Evolutionary conservation across 2,113 vertebrate genomes (phyloP), one percentile per base, ranked within the genome.

Genomic region (Caranx ignobilis): DNA sequence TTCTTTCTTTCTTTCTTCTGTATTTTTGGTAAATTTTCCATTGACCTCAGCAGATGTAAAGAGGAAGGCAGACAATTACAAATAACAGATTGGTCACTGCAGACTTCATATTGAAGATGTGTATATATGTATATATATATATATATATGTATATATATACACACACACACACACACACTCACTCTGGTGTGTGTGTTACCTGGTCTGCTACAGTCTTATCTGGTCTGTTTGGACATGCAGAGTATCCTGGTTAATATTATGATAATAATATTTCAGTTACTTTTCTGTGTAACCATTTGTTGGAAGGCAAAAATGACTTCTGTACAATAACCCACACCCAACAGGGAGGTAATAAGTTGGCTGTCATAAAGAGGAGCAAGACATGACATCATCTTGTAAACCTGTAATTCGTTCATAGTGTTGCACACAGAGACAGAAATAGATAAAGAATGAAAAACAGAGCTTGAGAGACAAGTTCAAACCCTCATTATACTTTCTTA

Each of bases 31-130:
- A 1, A 32, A 0, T n/a, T 52, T 73, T 37, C 52, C 80, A 2
- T 18, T 48, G 48, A 68, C 48, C 37, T 78, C 70, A 75, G 80
- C 79, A 64, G 48, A 77, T 65, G 55, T 63, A 6, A 6, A 59
- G 50, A 41, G 41, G 55, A 76, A 3, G n/a, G 6, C 52, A 10
- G 4, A 21, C 8, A 6, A 43, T 71, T 54, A 10, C 26, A 45
- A 73, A 78, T 39, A 5, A 75, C 15, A 56, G 16, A 55, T 15
- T 45, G 35, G 15, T 54, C 16, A 60, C 13, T 10, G 39, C 4
- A 62, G 7, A n/a, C 26, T 26, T 26, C 26, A 26, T 26, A 1
- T 26, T 1, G 26, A 26, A 26, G 26, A 26, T 26, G 26, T 26
- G 26, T 1, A 26, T 26, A 26, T 26, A 26, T 26, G 1, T 26